phyloP scores from a whole-genome alignment of 2,888 invertebrate genomes.

The Empis stercorea region DNA sequence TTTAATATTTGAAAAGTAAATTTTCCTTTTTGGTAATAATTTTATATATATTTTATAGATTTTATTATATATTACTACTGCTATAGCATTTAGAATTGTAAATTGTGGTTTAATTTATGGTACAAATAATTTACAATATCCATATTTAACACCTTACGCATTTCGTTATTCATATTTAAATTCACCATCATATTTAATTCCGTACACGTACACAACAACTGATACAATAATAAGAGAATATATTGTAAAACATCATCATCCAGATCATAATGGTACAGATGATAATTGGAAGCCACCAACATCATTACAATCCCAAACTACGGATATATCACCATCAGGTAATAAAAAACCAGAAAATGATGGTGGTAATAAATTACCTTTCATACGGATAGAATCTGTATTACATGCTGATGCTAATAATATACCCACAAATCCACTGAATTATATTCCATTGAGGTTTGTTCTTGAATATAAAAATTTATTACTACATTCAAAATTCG shows the following conservation, averaged over 20 bases:
- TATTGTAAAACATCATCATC: too few species aligned
- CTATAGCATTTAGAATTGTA: too few species aligned
- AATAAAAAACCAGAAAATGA: slow-evolving; percentile 6
- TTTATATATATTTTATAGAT: too few species aligned
- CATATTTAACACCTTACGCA: slow-evolving; percentile 8
- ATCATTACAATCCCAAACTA: not conserved
- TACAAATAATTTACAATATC: slow-evolving; percentile 5
- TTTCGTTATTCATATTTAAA: slow-evolving; percentile 9
- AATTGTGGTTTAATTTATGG: too few species aligned
- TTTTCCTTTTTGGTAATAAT: too few species aligned
- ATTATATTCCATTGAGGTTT: slow-evolving; percentile 9
- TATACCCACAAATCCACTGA: slow-evolving; percentile 5
- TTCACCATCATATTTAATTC: slow-evolving; percentile 4
- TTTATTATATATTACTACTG: too few species aligned
- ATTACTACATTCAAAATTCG: not conserved
- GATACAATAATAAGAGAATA: not conserved
- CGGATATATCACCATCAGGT: slow-evolving; percentile 6
- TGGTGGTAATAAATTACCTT: slow-evolving; percentile 2
- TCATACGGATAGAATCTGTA: not conserved
- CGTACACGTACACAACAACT: slow-evolving; percentile 2
- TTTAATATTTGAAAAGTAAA: too few species aligned
- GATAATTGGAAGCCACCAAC: too few species aligned
- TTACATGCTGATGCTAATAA: not conserved
- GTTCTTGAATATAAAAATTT: slow-evolving; percentile 7
- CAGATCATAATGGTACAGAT: too few species aligned